Percentiles rank a stretch among this genome's conserved stretches.
Conservation (phyloP, 2,888 invertebrate species). For the Autographa pulchrina region DNA sequence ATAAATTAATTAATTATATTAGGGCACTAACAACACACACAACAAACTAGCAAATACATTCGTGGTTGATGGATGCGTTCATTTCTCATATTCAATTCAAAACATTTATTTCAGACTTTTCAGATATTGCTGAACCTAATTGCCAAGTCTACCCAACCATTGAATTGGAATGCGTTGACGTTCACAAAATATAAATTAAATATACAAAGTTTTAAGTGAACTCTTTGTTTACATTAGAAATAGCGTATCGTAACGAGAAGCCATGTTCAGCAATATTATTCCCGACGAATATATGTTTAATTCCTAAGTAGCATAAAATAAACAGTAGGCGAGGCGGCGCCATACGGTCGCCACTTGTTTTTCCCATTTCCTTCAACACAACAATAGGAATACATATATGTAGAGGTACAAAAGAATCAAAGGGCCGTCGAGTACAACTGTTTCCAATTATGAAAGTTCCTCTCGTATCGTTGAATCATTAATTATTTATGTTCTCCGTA, state of each 20-base stretch:
- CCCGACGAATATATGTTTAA: conserved; percentile 28
- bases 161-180: neutral
- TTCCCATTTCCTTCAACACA: conserved; percentile 28
- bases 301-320: conserved; percentile 31
- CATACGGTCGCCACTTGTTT: conserved; percentile 47
- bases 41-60: too few species aligned
- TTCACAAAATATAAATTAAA: conserved; percentile 1
- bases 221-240: neutral
- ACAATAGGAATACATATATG: conserved; percentile 17
- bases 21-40: too few species aligned
- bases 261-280: conserved; percentile 4
- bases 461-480: conserved; percentile 56
- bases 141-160: neutral
- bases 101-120: too few species aligned
- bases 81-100: too few species aligned
- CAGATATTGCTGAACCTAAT: conserved; percentile 1
- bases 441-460: conserved; percentile 56
- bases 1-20: too few species aligned
- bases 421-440: conserved; percentile 53
- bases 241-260: neutral
- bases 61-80: neutral
- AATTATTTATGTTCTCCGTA: conserved; percentile 64
- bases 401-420: conserved; percentile 37
- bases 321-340: conserved; percentile 43
- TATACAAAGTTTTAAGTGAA: neutral